These are phyloP conservation scores for Coronaproctus castanopsis DNA, from an alignment of 2,888 invertebrate genomes.

Conservation along the genomic window DNA sequence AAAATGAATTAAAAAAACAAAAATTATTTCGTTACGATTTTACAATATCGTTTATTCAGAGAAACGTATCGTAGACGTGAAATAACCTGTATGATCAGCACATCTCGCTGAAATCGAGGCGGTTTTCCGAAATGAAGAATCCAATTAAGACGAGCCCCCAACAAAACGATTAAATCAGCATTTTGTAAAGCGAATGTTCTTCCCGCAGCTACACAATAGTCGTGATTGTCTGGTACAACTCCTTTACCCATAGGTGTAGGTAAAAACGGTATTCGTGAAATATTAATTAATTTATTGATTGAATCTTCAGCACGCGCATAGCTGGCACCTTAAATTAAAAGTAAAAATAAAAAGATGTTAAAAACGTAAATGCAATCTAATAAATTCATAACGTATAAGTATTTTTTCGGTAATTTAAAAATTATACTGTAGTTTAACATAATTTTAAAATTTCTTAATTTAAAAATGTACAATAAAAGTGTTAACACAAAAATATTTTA, in stretches of 20 bases:
- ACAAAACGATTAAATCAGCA: constrained; percentile 67
- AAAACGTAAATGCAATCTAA: neutral
- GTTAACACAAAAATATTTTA: too few relatives aligned
- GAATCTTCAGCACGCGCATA: constrained; percentile 57
- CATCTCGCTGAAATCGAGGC: constrained; percentile 60
- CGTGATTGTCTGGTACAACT: constrained; percentile 26
- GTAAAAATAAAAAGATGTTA: neutral
- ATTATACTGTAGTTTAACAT: neutral
- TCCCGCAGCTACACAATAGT: constrained; percentile 59
- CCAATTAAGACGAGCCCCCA: constrained; percentile 92
- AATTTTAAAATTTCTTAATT: neutral
- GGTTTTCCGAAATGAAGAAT: constrained; percentile 87
- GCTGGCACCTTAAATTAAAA: constrained; percentile 43
- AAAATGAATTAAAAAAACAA: too few relatives aligned
- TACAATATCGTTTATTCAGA: too few relatives aligned
- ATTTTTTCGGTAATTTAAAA: neutral
- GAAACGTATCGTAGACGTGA: too few relatives aligned
- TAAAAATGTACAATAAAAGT: too few relatives aligned
- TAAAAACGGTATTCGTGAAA: constrained; percentile 63
- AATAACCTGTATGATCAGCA: constrained; percentile 67
- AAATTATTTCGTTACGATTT: too few relatives aligned
- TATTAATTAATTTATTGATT: constrained; percentile 44
- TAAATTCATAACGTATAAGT: neutral
- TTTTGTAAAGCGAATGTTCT: constrained; percentile 66
- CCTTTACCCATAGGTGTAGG: constrained; percentile 83